Conservation (phyloP, 2,888 invertebrate genomes). For the Pilophorus perplexus region DNA sequence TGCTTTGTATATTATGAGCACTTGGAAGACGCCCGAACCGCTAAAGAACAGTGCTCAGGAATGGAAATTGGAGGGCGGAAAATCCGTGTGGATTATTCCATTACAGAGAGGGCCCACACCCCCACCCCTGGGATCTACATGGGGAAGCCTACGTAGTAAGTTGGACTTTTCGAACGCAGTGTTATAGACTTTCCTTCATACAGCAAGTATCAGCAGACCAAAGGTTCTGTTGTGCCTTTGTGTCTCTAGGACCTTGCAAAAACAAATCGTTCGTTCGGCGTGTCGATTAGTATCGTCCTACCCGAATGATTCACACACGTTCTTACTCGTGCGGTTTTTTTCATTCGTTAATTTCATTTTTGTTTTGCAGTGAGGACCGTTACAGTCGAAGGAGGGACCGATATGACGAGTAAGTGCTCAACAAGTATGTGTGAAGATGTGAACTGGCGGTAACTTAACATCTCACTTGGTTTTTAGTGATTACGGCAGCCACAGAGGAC, state of each 20-base stretch:
- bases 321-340: too few species aligned
- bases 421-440: too few species aligned
- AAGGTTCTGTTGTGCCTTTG: too few species aligned
- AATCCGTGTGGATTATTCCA: constrained; percentile 93
- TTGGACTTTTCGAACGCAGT: constrained; percentile 48
- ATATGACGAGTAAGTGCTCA: constrained; percentile 27
- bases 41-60: constrained; percentile 90
- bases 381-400: constrained; percentile 9
- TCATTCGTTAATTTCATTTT: too few species aligned
- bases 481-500: constrained; percentile 24
- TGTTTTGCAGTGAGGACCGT: constrained; percentile 12
- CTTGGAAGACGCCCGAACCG: constrained; percentile 83
- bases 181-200: too few species aligned
- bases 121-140: constrained; percentile 97
- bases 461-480: background rate
- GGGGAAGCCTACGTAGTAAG: constrained; percentile 84
- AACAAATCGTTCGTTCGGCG: too few species aligned
- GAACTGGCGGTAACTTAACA: background rate
- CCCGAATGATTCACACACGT: too few species aligned
- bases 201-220: background rate
- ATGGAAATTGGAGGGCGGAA: constrained; percentile 91
- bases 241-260: too few species aligned
- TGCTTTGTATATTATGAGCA: constrained; percentile 92
- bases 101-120: constrained; percentile 92
- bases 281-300: too few species aligned